Base-by-base conservation (phyloP, 2,888 invertebrate species). In the Trypoxylon attenuatum region DNA sequence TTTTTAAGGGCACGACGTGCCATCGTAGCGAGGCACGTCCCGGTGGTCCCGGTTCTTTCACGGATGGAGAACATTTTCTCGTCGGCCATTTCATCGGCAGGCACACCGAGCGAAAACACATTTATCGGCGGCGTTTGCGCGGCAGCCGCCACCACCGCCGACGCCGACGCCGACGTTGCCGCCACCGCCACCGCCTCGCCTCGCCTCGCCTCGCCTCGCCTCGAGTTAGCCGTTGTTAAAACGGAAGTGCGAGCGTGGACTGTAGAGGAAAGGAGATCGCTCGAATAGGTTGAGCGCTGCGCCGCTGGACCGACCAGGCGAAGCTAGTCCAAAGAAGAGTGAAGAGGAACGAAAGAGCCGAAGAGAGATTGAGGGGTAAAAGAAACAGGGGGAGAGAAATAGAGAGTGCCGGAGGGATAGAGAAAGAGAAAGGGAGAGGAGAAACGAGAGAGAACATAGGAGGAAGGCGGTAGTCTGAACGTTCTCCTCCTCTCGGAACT, bases 391-490 rank as follows among this genome's bases (percentile, higher is more conserved):
- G 41, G 57, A 71, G n/a, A 47, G 42, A 47, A 25, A 50, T 27
- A 5, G 41, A 46, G 70, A 68, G 52, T 58, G 54, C 47, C 43
- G 60, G 60, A 58, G 62, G 63, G 62, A 49, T 56, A 67, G 41
- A 52, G 50, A 33, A 65, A 63, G 43, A 67, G 61, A 53, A 58
- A 46, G 53, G 43, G 21, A n/a, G 38, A 54, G 50, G 57, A 52
- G 27, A 43, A 21, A 21, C 38, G 27, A 33, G 66, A 57, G 54
- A 66, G 64, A 59, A 73, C 56, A 82, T 78, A 76, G 78, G 81
- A 81, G 80, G 81, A 82, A 81, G 80, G 79, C 76, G 83, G 84
- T 84, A 84, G 84, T 84, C 85, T 86, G 80, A 81, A 81, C 78
- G 82, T 84, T 85, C 86, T 85, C 86, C 87, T 83, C 84, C 82